phyloP scores from a whole-genome alignment of 1,140 invertebrate genomes.

The Paraescarpia echinospica region DNA sequence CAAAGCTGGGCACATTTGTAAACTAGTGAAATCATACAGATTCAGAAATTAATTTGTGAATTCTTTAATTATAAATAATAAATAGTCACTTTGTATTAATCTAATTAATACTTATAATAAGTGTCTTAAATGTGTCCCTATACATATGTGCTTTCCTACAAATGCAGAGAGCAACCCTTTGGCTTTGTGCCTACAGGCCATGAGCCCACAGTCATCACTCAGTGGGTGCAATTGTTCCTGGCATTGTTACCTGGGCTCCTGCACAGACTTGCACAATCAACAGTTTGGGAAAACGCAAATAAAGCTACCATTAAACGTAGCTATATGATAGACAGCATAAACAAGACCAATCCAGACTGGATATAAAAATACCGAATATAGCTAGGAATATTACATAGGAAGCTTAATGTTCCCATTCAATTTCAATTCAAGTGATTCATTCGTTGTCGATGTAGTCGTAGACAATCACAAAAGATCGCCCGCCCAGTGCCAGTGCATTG shows the following conservation, averaged over 20 bases:
- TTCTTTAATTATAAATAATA: no score
- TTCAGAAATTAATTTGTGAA: no score
- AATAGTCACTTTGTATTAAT: background rate
- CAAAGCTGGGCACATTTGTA: background rate
- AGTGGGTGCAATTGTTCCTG: background rate
- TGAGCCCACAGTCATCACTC: background rate
- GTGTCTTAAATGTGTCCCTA: background rate
- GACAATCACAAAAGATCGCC: background rate
- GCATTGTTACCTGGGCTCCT: background rate
- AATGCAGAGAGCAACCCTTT: background rate
- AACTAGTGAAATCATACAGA: background rate
- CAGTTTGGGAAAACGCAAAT: background rate
- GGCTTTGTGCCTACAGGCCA: background rate
- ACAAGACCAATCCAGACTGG: background rate
- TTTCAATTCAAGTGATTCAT: background rate
- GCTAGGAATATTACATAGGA: background rate
- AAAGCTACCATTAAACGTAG: background rate
- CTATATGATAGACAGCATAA: background rate
- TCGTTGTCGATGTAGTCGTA: background rate
- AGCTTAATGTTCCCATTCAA: background rate
- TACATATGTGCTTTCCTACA: background rate
- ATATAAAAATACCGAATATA: background rate
- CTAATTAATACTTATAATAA: background rate
- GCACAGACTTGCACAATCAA: background rate
- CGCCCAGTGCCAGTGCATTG: background rate